Conservation (phyloP, 2,888 invertebrate genomes). For the Chloromyia formosa region DNA sequence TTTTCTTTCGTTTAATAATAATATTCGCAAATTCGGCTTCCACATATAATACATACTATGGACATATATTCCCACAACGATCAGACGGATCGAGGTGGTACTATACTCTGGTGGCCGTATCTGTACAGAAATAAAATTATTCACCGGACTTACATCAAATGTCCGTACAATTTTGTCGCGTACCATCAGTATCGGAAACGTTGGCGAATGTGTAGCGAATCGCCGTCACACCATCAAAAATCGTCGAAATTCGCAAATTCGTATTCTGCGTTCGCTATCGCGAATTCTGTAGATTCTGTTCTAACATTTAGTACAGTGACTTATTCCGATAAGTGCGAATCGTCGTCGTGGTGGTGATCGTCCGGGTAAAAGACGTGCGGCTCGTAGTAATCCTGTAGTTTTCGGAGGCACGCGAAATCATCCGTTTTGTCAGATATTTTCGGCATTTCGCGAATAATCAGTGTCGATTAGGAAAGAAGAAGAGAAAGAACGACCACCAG, state of each 20-base stretch:
- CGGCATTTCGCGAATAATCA: too few species aligned
- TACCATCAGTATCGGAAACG: not conserved
- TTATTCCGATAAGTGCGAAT: not conserved
- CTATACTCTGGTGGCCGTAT: conserved; percentile 5
- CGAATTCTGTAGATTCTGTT: conserved; percentile 21
- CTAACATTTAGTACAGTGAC: conserved; percentile 20
- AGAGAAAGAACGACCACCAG: not conserved
- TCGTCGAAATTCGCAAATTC: not conserved
- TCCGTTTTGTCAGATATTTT: too few species aligned
- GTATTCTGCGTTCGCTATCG: conserved; percentile 23
- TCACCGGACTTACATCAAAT: not conserved
- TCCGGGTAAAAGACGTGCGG: not conserved
- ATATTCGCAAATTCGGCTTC: conserved; percentile 19
- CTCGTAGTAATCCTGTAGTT: not conserved
- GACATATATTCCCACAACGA: not conserved
- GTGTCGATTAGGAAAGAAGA: too few species aligned
- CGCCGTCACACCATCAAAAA: conserved; percentile 6
- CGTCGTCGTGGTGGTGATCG: too few species aligned
- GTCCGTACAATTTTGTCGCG: not conserved
- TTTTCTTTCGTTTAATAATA: not conserved
- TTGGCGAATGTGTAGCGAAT: conserved; percentile 26
- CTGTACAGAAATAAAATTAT: conserved; percentile 23
- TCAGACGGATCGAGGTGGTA: conserved; percentile 5
- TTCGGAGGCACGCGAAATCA: not conserved
- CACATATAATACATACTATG: conserved; percentile 1